phyloP scores from a whole-genome alignment of 2,797 vertebrate genomes.

The Notamacropus eugenii region DNA sequence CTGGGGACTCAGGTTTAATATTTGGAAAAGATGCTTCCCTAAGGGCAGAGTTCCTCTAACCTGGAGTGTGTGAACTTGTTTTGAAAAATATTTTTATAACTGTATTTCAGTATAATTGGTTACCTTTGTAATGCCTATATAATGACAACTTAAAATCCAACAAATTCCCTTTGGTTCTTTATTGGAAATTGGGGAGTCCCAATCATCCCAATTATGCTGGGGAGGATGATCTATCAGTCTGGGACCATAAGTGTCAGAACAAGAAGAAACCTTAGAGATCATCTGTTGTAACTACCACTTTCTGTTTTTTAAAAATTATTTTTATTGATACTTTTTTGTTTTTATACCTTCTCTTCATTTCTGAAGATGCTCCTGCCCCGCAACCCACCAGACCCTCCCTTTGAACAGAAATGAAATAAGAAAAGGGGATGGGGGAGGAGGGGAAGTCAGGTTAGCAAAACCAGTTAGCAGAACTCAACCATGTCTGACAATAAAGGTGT shows the following conservation, averaged over 20 bases:
- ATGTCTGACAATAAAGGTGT: not conserved
- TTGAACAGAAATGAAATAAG: not conserved
- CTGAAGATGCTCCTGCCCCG: not conserved
- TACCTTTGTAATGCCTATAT: not conserved
- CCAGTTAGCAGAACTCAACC: not conserved
- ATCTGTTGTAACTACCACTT: not conserved
- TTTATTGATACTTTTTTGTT: not conserved
- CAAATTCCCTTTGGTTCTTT: not conserved
- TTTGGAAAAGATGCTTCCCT: not conserved
- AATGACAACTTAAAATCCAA: not conserved
- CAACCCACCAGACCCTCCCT: not conserved
- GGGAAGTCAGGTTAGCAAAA: not conserved
- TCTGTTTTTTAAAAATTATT: not conserved
- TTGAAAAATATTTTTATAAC: not conserved
- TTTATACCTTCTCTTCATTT: not conserved
- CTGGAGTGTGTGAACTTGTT: not conserved
- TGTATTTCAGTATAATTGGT: not conserved
- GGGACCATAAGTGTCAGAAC: not conserved
- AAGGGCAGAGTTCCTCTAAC: not conserved
- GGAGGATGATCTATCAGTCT: not conserved
- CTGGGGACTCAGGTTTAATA: not conserved
- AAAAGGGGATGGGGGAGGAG: not conserved
- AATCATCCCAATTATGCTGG: not conserved
- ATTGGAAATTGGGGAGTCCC: not conserved
- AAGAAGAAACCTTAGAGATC: not conserved